These are phyloP conservation scores for Pseudopipra pipra DNA, from an alignment of 2,113 vertebrate genomes.

Conservation along the genomic window DNA sequence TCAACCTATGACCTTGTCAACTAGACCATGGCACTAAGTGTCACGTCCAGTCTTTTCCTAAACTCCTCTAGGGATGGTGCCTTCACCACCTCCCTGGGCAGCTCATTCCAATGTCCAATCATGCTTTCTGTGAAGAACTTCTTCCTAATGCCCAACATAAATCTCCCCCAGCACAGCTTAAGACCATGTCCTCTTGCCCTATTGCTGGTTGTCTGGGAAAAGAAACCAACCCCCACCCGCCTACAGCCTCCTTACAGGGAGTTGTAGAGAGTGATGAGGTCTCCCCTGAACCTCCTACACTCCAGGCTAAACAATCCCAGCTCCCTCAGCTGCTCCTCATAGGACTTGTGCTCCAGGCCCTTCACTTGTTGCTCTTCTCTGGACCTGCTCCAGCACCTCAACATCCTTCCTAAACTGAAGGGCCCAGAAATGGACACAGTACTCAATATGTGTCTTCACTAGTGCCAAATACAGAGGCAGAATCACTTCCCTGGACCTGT, in stretches of 20 bases:
- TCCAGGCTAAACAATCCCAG: background rate
- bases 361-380: background rate
- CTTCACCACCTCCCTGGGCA: background rate
- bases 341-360: background rate
- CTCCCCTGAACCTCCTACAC: background rate
- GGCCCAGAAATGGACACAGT: background rate
- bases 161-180: background rate
- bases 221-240: background rate
- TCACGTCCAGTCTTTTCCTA: background rate
- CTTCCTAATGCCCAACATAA: background rate
- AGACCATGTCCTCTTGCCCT: background rate
- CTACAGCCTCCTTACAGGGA: background rate
- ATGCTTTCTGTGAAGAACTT: background rate
- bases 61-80: background rate
- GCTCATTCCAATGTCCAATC: background rate
- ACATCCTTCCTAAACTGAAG: background rate
- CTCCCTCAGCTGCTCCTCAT: background rate
- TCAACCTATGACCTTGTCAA: background rate
- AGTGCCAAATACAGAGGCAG: background rate
- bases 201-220: background rate
- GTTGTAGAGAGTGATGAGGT: background rate
- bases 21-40: background rate
- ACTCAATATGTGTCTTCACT: background rate
- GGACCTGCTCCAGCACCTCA: background rate
- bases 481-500: background rate